Evolutionary conservation across 1,140 invertebrate genomes (phyloP), one percentile per base, ranked within the genome.

Genomic region (Myzus persicae): DNA sequence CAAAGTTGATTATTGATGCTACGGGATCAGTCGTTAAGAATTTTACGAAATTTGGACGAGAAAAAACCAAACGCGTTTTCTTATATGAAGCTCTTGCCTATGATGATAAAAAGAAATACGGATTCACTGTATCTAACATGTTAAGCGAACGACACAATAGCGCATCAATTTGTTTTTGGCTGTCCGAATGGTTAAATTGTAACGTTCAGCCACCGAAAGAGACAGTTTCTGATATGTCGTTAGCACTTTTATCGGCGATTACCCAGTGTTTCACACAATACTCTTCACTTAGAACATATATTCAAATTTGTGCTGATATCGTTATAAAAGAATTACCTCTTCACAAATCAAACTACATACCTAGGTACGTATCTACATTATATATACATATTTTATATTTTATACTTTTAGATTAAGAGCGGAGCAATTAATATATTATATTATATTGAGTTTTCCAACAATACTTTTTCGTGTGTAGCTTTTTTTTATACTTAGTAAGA

Each of bases 81-180:
- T 46, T 88, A 24, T 87, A 87, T 88, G 85, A 88, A 88, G 85
- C 85, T 31, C n/a, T 88, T 26, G 38, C 81, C 8, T 82, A 82
- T 82, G 81, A 82, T 82, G 31, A 76, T n/a, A n/a, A 76, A 14
- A 76, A 76, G 5, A 76, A 76, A 76, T 76, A n/a, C 18, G 26
- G 14, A 76, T 76, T 76, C 14, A 76, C 67, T n/a, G n/a, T 76
- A 9, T n/a, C 67, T 1, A 76, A 76, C 18, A 14, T 76, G 67
- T n/a, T 67, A 11, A 67, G 59, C 11, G 59, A 67, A 67, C 31
- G 31, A 11, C 59, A 67, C 59, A 67, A 31, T 67, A 67, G 31
- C 14, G 14, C 31, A 67, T 31, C 31, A 67, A 67, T 67, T 67
- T 67, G 26, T 67, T 31, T 7, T n/a, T 76, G 67, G 67, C 31